Percentiles rank a stretch among this genome's conserved stretches.
phyloP scores from a whole-genome alignment of 1,140 invertebrate species.

The Eufriesea mexicana region DNA sequence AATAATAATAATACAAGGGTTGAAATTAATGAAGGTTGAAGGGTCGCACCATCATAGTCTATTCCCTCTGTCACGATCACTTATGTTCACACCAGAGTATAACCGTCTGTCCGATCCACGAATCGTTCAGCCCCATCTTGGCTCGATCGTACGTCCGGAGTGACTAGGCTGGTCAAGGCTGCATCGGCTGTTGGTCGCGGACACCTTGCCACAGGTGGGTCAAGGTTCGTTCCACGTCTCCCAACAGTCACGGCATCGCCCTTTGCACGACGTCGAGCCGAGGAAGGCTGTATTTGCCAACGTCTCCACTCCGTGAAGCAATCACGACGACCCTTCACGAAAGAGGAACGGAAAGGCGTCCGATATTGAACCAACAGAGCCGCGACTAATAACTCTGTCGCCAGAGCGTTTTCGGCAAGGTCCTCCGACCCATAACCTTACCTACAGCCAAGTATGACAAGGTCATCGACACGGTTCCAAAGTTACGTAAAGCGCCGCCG shows the following conservation, averaged over 20 bases:
- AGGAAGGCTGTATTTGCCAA: constrained; percentile 30
- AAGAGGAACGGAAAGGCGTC: background rate
- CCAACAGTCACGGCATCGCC: background rate
- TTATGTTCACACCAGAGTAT: no score
- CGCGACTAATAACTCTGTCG: constrained; percentile 23
- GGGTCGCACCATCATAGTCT: no score
- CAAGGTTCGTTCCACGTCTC: constrained; percentile 13
- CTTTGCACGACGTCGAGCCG: constrained; percentile 16
- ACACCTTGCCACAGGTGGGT: constrained; percentile 21
- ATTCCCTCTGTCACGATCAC: no score
- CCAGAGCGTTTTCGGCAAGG: background rate
- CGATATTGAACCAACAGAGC: constrained; percentile 9
- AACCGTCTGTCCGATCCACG: background rate
- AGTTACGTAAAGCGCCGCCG: background rate
- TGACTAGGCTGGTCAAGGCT: constrained; percentile 33
- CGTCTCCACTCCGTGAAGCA: background rate
- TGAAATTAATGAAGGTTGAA: no score
- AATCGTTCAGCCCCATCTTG: background rate
- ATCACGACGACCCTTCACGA: background rate
- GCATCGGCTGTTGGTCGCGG: background rate
- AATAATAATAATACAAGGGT: no score
- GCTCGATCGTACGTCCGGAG: constrained; percentile 7
- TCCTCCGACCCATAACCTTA: constrained; percentile 19
- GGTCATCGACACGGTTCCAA: constrained; percentile 15
- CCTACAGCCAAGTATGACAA: constrained; percentile 9